Evolutionary conservation across 2,888 invertebrate species (phyloP), one percentile per base, ranked within the genome.

Genomic region (Drosophila buzzatii): DNA sequence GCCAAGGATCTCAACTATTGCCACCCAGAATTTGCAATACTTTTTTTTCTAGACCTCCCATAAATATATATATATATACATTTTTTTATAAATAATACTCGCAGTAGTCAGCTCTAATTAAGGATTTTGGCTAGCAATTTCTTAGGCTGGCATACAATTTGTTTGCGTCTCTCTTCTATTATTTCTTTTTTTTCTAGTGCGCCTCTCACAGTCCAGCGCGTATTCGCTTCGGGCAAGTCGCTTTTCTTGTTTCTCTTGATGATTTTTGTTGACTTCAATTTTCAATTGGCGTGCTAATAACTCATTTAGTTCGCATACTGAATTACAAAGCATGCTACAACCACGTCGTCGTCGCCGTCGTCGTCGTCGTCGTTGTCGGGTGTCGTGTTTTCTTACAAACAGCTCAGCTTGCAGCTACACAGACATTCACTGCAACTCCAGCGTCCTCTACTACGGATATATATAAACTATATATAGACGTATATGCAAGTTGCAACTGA

Each of bases 231-330:
- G 14, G 47, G 33, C 37, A 8, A 39, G n/a, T 33, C 31, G 59
- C 52, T 59, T 18, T 69, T 64, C 37, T 35, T 71, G 31, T 27
- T 41, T 37, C 37, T 42, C 53, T 31, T 59, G 52, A 53, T 70
- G 41, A 60, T 57, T 75, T 68, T 39, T 70, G 71, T 72, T 78
- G 70, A 75, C 84, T 76, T 81, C 89, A 78, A 70, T 72, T 91
- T 85, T 79, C 90, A 87, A 91, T 92, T 91, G 85, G 92, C 92
- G 91, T 91, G 91, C 76, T 92, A 90, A 90, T 91, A 92, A 89
- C 91, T 92, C 92, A 91, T 91, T 92, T 91, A 91, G 89, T 87
- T 90, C 84, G 78, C 80, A 88, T 77, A 80, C 74, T 84, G 89
- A 82, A 80, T 76, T 82, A 74, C 68, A 64, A 74, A 74, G 56